Conservation (phyloP, 2,113 vertebrate species). For the Calyptomena viridis region DNA sequence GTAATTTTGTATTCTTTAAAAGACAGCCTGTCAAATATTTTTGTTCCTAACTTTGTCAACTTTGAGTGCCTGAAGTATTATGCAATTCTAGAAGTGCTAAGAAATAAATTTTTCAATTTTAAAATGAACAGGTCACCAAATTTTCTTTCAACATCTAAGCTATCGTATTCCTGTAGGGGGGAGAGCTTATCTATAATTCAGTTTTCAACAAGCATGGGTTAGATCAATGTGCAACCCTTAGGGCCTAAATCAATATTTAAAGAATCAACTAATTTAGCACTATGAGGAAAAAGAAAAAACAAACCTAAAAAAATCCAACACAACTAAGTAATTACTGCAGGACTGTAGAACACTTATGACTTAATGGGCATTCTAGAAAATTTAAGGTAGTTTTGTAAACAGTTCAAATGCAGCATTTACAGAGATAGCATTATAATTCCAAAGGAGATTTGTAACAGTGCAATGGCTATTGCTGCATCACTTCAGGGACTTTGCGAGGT, state of each 20-base stretch:
- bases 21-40: not conserved
- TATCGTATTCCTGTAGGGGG: not conserved
- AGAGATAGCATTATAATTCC: constrained; percentile 21
- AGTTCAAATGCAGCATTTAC: not conserved
- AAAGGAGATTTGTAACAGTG: not conserved
- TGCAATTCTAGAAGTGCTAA: not conserved
- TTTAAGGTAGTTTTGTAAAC: constrained; percentile 8
- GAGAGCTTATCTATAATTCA: constrained; percentile 32
- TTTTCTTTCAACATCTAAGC: constrained; percentile 22
- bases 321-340: constrained; percentile 36
- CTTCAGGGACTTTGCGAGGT: not conserved
- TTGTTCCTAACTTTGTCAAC: not conserved
- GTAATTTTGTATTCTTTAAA: not conserved
- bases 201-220: not conserved
- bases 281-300: not conserved
- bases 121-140: not conserved
- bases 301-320: not conserved
- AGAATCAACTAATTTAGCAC: constrained; percentile 47
- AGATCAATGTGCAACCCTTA: constrained; percentile 41
- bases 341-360: constrained; percentile 28
- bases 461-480: not conserved
- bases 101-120: not conserved
- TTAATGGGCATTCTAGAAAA: constrained; percentile 17
- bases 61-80: not conserved
- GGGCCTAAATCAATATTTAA: constrained; percentile 53